Percentiles rank a stretch among this genome's conserved stretches.
phyloP scores from a whole-genome alignment of 2,888 invertebrate genomes.

The Liodrosophila aerea region DNA sequence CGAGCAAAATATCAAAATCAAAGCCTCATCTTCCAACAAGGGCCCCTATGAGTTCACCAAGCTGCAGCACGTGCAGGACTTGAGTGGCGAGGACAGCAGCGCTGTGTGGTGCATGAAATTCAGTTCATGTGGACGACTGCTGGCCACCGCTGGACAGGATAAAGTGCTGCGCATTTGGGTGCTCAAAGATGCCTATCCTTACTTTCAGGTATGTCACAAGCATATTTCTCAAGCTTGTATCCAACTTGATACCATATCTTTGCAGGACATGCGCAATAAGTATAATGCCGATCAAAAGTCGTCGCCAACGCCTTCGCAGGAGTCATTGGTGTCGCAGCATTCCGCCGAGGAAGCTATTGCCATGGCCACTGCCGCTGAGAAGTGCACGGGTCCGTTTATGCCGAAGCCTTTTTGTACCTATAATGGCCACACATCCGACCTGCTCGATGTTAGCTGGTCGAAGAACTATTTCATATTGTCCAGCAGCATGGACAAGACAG shows the following conservation, averaged over 20 bases:
- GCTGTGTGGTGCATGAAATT: constrained; percentile 99
- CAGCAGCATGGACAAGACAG: constrained; percentile 99
- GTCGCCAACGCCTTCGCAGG: constrained; percentile 96
- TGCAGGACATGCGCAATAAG: constrained; percentile 96
- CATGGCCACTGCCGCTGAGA: constrained; percentile 84
- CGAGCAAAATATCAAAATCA: constrained; percentile 92
- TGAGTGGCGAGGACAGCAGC: constrained; percentile 92
- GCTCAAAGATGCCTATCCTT: constrained; percentile 92
- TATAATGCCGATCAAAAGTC: constrained; percentile 94
- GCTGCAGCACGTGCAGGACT: constrained; percentile 93
- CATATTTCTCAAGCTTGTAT: rapidly evolving
- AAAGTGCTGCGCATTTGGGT: constrained; percentile 97
- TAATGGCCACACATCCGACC: constrained; percentile 96
- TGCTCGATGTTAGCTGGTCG: constrained; percentile 98
- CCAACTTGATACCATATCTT: neutral
- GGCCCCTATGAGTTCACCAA: constrained; percentile 98
- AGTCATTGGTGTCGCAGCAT: constrained; percentile 92
- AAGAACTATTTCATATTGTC: constrained; percentile 99
- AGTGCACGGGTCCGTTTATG: constrained; percentile 89
- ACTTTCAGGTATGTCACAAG: constrained; percentile 88
- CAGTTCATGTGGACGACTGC: constrained; percentile 95
- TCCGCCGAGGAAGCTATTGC: constrained; percentile 86
- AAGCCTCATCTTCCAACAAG: constrained; percentile 97
- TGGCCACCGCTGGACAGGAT: constrained; percentile 99
- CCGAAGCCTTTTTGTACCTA: constrained; percentile 96